Percentiles rank a stretch among this genome's conserved stretches.
Evolutionary conservation across 2,113 vertebrate genomes (phyloP).

Genomic region (Phainopepla nitens): DNA sequence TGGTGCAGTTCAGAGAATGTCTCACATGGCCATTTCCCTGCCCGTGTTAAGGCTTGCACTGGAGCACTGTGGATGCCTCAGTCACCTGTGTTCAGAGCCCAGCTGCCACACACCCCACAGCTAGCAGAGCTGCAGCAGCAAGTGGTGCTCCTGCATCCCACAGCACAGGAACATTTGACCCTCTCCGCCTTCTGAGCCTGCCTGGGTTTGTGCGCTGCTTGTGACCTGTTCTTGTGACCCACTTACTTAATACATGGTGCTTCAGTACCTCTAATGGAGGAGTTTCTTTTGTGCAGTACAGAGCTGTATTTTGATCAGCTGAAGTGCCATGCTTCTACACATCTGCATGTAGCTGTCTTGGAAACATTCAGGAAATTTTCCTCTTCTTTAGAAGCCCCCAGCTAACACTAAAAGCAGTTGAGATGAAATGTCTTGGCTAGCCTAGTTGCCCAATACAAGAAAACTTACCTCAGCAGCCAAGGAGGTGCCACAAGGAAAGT

Average conservation of each 20-base stretch:
- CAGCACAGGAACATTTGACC: neutral
- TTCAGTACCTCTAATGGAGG: neutral
- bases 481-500: neutral
- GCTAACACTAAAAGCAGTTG: neutral
- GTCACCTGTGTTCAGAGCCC: neutral
- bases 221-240: neutral
- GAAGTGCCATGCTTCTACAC: accelerated
- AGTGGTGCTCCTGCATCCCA: neutral
- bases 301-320: neutral
- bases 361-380: neutral
- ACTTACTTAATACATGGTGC: accelerated
- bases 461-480: neutral
- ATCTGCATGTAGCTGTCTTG: neutral
- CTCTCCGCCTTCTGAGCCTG: neutral
- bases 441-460: neutral
- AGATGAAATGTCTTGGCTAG: neutral
- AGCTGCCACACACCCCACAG: accelerated
- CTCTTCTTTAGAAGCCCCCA: neutral
- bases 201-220: neutral
- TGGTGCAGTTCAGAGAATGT: neutral
- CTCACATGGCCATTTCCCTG: accelerated
- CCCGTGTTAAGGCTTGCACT: accelerated
- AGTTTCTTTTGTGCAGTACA: neutral
- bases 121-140: neutral
- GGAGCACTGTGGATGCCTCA: accelerated